Evolutionary conservation across 2,113 vertebrate species (phyloP).

Genomic region (Herpailurus yagouaroundi): DNA sequence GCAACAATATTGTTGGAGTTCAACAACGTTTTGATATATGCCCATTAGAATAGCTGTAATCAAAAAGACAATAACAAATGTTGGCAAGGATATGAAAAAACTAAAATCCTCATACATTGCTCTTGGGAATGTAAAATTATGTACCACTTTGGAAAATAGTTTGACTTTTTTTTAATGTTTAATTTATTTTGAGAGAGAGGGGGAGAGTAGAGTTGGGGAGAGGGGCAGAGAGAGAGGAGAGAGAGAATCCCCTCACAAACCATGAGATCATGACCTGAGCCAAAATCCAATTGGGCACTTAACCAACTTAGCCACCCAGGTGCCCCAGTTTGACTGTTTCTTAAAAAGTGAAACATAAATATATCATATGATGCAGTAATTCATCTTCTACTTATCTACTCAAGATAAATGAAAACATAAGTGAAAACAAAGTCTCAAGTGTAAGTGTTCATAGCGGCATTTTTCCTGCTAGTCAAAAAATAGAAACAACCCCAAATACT

Average conservation of each 20-base stretch:
- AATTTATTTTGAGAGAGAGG: no score
- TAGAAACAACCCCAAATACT: neutral
- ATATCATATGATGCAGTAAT: neutral
- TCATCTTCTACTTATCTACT: neutral
- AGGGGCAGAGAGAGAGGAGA: no score
- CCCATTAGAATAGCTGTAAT: neutral
- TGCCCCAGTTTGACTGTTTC: neutral
- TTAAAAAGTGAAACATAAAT: slow-evolving; percentile 17
- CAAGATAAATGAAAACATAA: neutral
- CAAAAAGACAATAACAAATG: neutral
- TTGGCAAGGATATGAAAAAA: neutral
- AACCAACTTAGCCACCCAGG: no score
- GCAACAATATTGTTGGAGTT: neutral
- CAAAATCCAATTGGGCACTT: no score
- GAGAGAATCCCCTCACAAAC: no score
- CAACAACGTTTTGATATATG: neutral
- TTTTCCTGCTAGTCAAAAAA: neutral
- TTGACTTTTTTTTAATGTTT: neutral
- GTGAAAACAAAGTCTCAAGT: neutral
- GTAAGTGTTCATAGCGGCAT: neutral
- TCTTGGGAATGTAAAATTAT: neutral
- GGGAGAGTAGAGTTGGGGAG: no score
- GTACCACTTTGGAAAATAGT: neutral
- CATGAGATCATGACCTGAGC: no score
- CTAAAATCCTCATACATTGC: neutral